Percentiles rank a stretch among this genome's conserved stretches.
Conservation (phyloP, 2,888 invertebrate genomes). For the Cloeon dipterum region DNA sequence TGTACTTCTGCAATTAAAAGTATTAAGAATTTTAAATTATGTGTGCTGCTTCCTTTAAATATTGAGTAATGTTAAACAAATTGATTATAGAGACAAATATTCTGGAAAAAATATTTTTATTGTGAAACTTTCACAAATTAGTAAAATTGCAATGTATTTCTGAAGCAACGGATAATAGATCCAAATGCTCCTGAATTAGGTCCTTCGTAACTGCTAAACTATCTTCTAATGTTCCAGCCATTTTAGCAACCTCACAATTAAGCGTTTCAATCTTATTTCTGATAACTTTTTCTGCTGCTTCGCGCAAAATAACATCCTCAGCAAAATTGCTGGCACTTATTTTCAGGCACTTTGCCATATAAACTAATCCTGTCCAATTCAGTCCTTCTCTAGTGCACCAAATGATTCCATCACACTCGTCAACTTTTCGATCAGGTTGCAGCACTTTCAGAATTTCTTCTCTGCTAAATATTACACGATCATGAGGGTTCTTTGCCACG, state of each 20-base stretch:
- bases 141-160: neutral
- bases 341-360: constrained; percentile 2
- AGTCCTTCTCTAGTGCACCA: neutral
- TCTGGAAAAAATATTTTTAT: neutral
- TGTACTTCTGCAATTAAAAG: too few species aligned
- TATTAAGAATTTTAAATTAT: too few species aligned
- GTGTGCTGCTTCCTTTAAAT: neutral
- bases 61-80: neutral
- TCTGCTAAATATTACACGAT: constrained; percentile 35
- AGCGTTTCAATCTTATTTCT: neutral
- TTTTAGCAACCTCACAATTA: neutral
- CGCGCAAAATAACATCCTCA: neutral
- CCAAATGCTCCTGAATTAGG: constrained; percentile 10
- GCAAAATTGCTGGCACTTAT: neutral
- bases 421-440: too few species aligned
- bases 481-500: constrained; percentile 38
- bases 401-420: neutral
- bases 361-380: neutral
- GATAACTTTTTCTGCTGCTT: neutral
- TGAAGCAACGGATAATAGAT: too few species aligned
- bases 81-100: neutral
- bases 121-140: neutral
- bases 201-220: constrained; percentile 9
- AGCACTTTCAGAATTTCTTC: constrained; percentile 26
- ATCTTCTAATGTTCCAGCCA: too few species aligned